These are phyloP conservation scores for Chrysotoxum bicinctum DNA, from an alignment of 2,888 invertebrate species.

Conservation along the genomic window DNA sequence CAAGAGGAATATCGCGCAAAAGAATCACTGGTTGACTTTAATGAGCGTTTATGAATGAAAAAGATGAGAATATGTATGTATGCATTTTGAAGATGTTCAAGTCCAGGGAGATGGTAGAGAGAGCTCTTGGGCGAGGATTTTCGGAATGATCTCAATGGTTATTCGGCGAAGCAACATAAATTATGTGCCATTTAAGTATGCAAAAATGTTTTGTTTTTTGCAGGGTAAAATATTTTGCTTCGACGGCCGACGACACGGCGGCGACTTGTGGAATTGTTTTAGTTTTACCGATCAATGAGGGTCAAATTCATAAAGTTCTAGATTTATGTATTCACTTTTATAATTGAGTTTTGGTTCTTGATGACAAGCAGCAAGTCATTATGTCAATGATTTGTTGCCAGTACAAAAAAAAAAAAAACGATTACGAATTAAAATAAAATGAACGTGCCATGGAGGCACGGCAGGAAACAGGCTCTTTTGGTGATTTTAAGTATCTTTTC, in stretches of 20 bases:
- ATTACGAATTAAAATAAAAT: not conserved
- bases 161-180: not conserved
- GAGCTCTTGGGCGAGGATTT: conserved; percentile 8
- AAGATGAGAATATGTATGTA: conserved; percentile 25
- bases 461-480: not conserved
- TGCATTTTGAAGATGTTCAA: not conserved
- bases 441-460: not conserved
- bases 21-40: conserved; percentile 42
- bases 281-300: conserved; percentile 40
- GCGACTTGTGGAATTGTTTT: not conserved
- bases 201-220: conserved; percentile 16
- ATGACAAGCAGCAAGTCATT: conserved; percentile 15
- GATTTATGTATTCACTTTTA: conserved; percentile 22
- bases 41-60: conserved; percentile 60
- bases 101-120: not conserved
- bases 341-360: conserved; percentile 4
- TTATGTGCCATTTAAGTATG: conserved; percentile 42
- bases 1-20: conserved; percentile 24
- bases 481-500: not conserved
- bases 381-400: conserved; percentile 13
- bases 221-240: not conserved
- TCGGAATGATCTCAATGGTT: conserved; percentile 13
- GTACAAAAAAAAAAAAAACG: not conserved
- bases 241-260: not conserved
- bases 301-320: conserved; percentile 62